Base-by-base conservation (phyloP, 1,140 invertebrate genomes). In the Cyclargus thomasi region DNA sequence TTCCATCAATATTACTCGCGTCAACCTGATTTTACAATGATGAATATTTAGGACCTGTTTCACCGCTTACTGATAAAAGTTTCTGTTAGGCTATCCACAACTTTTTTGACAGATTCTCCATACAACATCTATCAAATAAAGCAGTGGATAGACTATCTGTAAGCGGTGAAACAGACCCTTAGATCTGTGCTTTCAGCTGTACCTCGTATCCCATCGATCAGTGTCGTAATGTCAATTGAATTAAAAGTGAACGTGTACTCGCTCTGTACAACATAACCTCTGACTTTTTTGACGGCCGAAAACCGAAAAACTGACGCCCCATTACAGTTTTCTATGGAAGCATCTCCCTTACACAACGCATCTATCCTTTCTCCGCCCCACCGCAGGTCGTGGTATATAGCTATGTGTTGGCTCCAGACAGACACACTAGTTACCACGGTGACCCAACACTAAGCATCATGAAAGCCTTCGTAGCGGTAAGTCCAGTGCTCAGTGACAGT, bases 391-490 rank as follows among this genome's bases (percentile, higher is more conserved):
- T 75, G 65, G 76, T 89, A 89, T 89, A 89, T 89, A 86, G 75
- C 71, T 70, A 71, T 76, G 73, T 69, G 78, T 70, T 79, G 76
- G 65, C 75, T 64, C 65, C 74, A 69, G 69, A 36, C 63, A 64
- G 72, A 57, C 85, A 87, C 85, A 87, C 74, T 77, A 82, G 81
- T 81, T 72, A 78, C 83, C 81, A 77, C 72, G 82, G 85, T 87
- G 83, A 87, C 82, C 80, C 79, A 82, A 80, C 80, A 82, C 78
- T 81, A 83, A 80, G 76, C 85, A 89, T 62, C 84, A 89, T 89
- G 86, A 89, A 81, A 86, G 78, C 86, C 83, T 89, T 86, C 83
- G 85, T 86, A 81, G 86, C 86, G 86, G 86, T 89, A 86, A 89
- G 86, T 89, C 71, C 70, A 79, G 80, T 81, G 78, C 53, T 20